These are phyloP conservation scores for Corythaeola cristata DNA, from an alignment of 2,113 vertebrate genomes.

Conservation along the genomic window DNA sequence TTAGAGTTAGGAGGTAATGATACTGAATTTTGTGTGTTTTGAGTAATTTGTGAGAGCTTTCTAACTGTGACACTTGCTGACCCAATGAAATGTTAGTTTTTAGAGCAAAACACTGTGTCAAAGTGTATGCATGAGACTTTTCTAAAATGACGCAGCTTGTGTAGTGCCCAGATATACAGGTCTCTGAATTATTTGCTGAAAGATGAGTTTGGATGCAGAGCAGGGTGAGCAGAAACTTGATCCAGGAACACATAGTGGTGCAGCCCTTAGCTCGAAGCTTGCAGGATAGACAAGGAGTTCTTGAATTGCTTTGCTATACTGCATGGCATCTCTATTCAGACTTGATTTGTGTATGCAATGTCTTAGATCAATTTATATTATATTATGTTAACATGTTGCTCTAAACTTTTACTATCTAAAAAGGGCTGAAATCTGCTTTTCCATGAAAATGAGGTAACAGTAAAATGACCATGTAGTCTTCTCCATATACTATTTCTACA, in stretches of 20 bases:
- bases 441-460: background rate
- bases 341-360: background rate
- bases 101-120: background rate
- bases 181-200: background rate
- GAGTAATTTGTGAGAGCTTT: background rate
- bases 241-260: background rate
- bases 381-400: background rate
- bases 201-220: background rate
- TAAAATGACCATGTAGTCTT: background rate
- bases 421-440: background rate
- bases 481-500: background rate
- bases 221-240: background rate
- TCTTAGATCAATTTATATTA: background rate
- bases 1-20: background rate
- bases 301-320: background rate
- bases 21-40: background rate
- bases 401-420: background rate
- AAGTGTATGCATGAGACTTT: background rate
- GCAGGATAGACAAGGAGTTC: background rate
- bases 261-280: background rate
- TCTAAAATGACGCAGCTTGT: background rate
- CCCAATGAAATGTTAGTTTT: background rate
- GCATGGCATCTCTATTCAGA: background rate
- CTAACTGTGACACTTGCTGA: background rate
- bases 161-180: background rate